These are phyloP conservation scores for Cacoxenus indagator DNA, from an alignment of 2,888 invertebrate genomes.

Conservation along the genomic window DNA sequence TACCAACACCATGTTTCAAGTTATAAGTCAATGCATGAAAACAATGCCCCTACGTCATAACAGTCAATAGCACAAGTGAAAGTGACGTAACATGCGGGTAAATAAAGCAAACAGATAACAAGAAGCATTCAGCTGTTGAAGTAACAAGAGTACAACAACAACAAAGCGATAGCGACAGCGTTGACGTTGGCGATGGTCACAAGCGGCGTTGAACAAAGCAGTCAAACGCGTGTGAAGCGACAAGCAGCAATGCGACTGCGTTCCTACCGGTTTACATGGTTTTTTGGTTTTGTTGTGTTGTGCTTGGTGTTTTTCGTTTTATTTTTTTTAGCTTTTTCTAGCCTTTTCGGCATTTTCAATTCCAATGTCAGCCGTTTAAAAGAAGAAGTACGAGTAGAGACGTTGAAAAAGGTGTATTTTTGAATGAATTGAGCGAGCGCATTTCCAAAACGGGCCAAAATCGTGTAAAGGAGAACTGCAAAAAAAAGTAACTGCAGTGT, in stretches of 20 bases:
- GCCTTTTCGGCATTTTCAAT: conserved; percentile 6
- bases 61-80: conserved; percentile 52
- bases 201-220: not conserved
- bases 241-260: too few relatives aligned
- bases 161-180: not conserved
- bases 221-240: not conserved
- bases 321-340: not conserved
- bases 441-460: not conserved
- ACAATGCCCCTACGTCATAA: too few relatives aligned
- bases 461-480: too few relatives aligned
- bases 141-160: not conserved
- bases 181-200: not conserved
- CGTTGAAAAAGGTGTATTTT: not conserved
- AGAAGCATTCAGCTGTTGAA: too few relatives aligned
- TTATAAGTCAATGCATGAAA: conserved; percentile 1
- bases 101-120: conserved; percentile 14
- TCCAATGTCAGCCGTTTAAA: conserved; percentile 5
- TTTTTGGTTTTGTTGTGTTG: not conserved
- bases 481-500: too few relatives aligned
- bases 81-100: conserved; percentile 52
- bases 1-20: too few relatives aligned
- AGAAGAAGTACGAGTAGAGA: not conserved
- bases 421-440: not conserved
- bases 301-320: not conserved
- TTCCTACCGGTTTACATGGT: not conserved